A percentile compares a stretch with the other conserved stretches of the same genome.
Conservation (phyloP, 2,113 vertebrate species). For the Lasiurus cinereus region DNA sequence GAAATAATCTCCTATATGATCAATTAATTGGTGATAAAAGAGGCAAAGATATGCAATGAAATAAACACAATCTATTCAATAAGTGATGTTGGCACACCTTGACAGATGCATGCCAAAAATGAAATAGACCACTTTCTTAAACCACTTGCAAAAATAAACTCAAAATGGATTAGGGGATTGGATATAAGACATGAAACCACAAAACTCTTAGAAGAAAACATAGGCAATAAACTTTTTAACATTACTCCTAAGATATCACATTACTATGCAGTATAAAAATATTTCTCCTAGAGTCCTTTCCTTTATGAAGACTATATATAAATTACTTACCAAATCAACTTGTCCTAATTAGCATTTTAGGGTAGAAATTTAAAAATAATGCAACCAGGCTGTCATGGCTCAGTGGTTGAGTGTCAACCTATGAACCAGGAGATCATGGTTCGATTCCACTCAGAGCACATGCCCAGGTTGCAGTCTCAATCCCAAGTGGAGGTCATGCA, state of each 20-base stretch:
- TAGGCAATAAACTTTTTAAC: background rate
- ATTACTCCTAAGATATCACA: background rate
- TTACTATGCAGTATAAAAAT: slow-evolving; percentile 8
- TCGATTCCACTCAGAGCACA: no score
- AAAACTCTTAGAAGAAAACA: background rate
- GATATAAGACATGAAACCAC: background rate
- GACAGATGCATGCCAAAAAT: background rate
- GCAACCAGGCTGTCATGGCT: no score
- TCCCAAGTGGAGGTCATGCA: no score
- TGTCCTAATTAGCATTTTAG: background rate
- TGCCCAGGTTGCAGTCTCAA: no score
- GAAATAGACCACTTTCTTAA: background rate
- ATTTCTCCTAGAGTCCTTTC: background rate
- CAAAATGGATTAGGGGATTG: background rate
- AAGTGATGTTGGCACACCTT: background rate
- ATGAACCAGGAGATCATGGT: no score
- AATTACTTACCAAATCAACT: slow-evolving; percentile 41
- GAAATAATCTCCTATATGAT: background rate
- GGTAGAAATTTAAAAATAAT: no score
- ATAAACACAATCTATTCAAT: background rate
- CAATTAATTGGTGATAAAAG: background rate
- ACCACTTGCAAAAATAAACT: background rate
- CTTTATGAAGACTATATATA: background rate
- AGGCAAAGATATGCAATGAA: background rate
- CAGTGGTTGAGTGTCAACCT: no score